A percentile compares a stretch with the other conserved stretches of the same genome.
phyloP scores from a whole-genome alignment of 1,140 invertebrate species.

The Anthonomus grandis region DNA sequence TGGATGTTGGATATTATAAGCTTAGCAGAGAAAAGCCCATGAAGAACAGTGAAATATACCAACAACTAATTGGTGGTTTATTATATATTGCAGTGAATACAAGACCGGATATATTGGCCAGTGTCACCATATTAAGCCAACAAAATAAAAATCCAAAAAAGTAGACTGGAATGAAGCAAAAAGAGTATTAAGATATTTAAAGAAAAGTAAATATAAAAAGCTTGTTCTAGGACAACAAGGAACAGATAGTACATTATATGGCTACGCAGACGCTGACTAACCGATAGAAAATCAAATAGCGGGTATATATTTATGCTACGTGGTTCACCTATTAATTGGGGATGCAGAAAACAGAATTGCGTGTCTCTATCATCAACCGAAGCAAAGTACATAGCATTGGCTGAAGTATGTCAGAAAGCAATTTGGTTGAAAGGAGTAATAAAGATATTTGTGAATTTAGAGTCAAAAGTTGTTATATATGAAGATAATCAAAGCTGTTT shows the following conservation, averaged over 20 bases:
- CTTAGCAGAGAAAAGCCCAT: too few relatives aligned
- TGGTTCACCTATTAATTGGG: slow-evolving; percentile 37
- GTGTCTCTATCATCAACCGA: slow-evolving; percentile 44
- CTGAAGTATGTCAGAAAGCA: slow-evolving; percentile 31
- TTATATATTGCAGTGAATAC: slow-evolving; percentile 44
- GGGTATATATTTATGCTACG: slow-evolving; percentile 42
- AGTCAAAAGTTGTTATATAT: neutral
- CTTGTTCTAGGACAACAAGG: neutral
- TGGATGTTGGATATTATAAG: too few relatives aligned
- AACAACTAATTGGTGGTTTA: slow-evolving; percentile 42
- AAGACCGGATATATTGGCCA: slow-evolving; percentile 47
- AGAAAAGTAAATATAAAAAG: slow-evolving; percentile 35
- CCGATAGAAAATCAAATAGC: slow-evolving; percentile 41
- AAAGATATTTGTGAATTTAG: neutral
- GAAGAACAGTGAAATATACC: slow-evolving; percentile 22
- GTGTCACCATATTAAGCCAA: slow-evolving; percentile 37
- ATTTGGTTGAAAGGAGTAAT: slow-evolving; percentile 9
- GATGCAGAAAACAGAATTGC: slow-evolving; percentile 40
- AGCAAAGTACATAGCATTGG: slow-evolving; percentile 45
- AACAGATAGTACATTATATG: slow-evolving; percentile 3
- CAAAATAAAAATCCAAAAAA: slow-evolving; percentile 32
- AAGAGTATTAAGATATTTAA: slow-evolving; percentile 45
- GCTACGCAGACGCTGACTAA: slow-evolving; percentile 42
- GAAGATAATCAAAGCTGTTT: slow-evolving; percentile 16
- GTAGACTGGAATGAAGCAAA: slow-evolving; percentile 43